Percentiles rank a stretch among this genome's conserved stretches.
Evolutionary conservation across 2,113 vertebrate genomes (phyloP).

Genomic region (Oreochromis aureus): DNA sequence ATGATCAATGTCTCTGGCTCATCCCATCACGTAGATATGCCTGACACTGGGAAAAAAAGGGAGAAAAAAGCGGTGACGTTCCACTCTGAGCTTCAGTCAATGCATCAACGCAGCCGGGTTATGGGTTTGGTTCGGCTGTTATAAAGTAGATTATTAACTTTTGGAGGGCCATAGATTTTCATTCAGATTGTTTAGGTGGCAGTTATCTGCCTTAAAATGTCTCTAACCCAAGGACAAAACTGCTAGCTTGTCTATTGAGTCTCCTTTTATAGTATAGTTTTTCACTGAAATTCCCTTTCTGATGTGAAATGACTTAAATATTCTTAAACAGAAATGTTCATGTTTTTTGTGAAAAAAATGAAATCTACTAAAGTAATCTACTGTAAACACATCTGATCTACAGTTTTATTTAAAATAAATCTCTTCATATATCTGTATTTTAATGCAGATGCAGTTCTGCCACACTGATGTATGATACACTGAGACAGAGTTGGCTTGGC

Average conservation of each 20-base stretch:
- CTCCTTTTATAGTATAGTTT: neutral
- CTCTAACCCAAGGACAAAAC: neutral
- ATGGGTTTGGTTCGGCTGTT: neutral
- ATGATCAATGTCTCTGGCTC: neutral
- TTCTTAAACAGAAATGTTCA: neutral
- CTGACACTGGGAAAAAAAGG: fast-evolving
- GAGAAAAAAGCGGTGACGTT: fast-evolving
- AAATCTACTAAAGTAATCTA: neutral
- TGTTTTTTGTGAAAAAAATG: fast-evolving
- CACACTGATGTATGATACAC: neutral
- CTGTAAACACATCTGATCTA: neutral
- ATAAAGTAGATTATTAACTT: neutral
- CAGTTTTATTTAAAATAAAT: neutral
- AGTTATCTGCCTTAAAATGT: neutral
- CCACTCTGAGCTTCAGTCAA: neutral
- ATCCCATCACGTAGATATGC: neutral
- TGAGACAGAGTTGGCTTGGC: neutral
- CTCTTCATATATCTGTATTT: neutral
- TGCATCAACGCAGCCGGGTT: neutral
- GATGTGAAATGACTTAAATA: neutral
- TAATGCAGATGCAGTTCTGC: neutral
- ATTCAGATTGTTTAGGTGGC: neutral
- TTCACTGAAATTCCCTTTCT: neutral
- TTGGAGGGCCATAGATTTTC: neutral
- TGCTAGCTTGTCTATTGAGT: neutral